Percentiles rank a stretch among this genome's conserved stretches.
These are phyloP conservation scores for Drosophila dunni DNA, from an alignment of 1,140 invertebrate species.

Conservation along the genomic window DNA sequence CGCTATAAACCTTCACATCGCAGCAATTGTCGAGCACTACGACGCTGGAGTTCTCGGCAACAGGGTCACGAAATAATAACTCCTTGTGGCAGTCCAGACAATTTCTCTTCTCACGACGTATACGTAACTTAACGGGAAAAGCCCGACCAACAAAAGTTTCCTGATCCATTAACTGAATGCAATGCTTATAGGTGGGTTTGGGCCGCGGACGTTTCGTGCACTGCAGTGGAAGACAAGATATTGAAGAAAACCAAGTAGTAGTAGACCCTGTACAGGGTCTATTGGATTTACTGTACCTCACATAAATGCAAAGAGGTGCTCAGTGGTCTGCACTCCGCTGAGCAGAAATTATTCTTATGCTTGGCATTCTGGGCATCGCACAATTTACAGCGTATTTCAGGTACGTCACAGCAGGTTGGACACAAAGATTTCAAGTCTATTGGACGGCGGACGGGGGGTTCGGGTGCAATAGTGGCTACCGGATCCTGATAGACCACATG, in stretches of 20 bases:
- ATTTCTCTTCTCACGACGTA: conserved; percentile 40
- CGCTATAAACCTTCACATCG: conserved; percentile 55
- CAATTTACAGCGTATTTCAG: conserved; percentile 32
- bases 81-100: conserved; percentile 48
- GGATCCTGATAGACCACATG: not conserved
- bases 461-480: not conserved
- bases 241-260: too few relatives aligned
- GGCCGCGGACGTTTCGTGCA: conserved; percentile 50
- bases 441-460: conserved; percentile 31
- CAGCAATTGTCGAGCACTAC: conserved; percentile 59
- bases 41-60: conserved; percentile 51
- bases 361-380: conserved; percentile 33
- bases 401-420: not conserved
- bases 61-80: conserved; percentile 41
- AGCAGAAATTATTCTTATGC: conserved; percentile 47
- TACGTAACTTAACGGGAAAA: conserved; percentile 59
- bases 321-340: conserved; percentile 40
- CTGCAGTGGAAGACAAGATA: conserved; percentile 13
- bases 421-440: conserved; percentile 44
- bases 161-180: conserved; percentile 39
- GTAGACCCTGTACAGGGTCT: too few relatives aligned
- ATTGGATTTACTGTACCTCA: conserved; percentile 41
- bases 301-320: conserved; percentile 48
- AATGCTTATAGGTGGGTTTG: conserved; percentile 54
- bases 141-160: conserved; percentile 52